These are phyloP conservation scores for Eunapius fragilis DNA, from an alignment of 37 sponge, comb jelly and placozoan genomes.

Conservation along the genomic window DNA sequence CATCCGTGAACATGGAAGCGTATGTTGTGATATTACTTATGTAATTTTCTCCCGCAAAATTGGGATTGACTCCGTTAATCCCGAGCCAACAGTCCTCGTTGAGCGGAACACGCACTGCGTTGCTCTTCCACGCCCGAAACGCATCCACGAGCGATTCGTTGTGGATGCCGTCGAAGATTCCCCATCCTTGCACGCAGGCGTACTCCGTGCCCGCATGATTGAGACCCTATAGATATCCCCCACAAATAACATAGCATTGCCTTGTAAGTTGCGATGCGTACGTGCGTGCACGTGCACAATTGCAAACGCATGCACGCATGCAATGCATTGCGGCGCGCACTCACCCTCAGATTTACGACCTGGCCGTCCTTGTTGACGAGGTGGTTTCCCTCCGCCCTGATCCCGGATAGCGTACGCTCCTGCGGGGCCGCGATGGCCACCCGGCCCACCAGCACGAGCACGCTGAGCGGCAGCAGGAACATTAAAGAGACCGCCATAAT, in stretches of 20 bases:
- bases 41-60: conserved; percentile 14
- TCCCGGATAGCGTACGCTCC: background rate
- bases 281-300: too few species aligned
- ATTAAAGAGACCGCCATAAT: too few species aligned
- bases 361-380: conserved; percentile 5
- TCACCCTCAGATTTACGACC: conserved; percentile 1
- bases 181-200: conserved; percentile 21
- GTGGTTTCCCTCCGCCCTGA: conserved; percentile 3
- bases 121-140: conserved; percentile 24
- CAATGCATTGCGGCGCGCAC: background rate
- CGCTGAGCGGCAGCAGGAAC: too few species aligned
- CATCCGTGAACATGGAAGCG: conserved; percentile 23
- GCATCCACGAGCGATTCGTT: conserved; percentile 1
- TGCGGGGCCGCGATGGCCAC: background rate
- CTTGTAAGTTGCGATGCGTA: too few species aligned
- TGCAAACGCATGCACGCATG: too few species aligned
- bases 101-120: conserved; percentile 23
- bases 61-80: conserved; percentile 31
- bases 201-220: conserved; percentile 34
- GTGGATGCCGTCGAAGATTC: conserved; percentile 20
- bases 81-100: conserved; percentile 46
- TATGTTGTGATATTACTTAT: background rate
- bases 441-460: too few species aligned
- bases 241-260: background rate
- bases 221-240: conserved; percentile 2